Conservation (phyloP, 1,140 invertebrate species). For the Apis cerana region DNA sequence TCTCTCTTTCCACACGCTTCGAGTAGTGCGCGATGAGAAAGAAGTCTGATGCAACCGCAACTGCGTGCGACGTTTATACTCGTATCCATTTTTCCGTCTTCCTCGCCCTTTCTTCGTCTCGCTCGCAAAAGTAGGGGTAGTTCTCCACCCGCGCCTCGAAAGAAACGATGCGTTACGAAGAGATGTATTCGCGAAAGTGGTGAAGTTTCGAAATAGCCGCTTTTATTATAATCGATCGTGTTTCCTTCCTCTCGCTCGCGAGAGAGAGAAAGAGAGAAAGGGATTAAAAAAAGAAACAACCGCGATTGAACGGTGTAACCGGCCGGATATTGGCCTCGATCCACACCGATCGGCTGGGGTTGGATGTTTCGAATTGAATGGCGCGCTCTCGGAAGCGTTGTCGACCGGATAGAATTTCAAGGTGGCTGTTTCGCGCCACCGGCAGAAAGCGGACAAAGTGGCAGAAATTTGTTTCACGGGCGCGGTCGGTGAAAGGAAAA, state of each 20-base stretch:
- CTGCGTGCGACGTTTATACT: conserved; percentile 60
- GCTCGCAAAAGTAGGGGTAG: background rate
- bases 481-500: background rate
- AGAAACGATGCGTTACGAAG: conserved; percentile 25
- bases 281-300: too few relatives aligned
- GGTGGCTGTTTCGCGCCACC: background rate
- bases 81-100: conserved; percentile 38
- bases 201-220: too few relatives aligned
- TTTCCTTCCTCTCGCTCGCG: too few relatives aligned
- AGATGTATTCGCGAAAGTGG: background rate
- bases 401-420: conserved; percentile 10
- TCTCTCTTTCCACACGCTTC: too few relatives aligned
- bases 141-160: conserved; percentile 42
- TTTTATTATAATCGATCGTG: too few relatives aligned
- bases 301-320: background rate
- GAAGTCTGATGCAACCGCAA: conserved; percentile 63
- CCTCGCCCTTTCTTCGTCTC: background rate
- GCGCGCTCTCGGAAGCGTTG: background rate
- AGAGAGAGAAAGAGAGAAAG: too few relatives aligned
- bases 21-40: conserved; percentile 36
- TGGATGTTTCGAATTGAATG: conserved; percentile 26
- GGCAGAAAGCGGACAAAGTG: background rate
- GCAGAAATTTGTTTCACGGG: conserved; percentile 5
- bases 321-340: conserved; percentile 11
- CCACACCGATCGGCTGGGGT: background rate